phyloP scores from a whole-genome alignment of 2,888 invertebrate species.

The Aspidiotus rigidus region DNA sequence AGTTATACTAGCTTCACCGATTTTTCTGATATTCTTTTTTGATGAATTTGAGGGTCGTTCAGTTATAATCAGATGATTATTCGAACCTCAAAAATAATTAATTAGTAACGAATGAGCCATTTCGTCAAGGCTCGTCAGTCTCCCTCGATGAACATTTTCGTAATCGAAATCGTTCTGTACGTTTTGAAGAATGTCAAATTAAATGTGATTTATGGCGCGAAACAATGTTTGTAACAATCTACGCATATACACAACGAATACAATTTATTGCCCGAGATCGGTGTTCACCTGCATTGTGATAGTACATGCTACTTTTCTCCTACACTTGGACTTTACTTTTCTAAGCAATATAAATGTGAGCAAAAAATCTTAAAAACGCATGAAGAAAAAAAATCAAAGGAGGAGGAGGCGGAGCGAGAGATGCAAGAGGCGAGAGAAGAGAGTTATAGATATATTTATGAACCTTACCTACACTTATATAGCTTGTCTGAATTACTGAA shows the following conservation, averaged over 20 bases:
- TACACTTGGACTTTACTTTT: no score
- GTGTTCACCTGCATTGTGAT: conserved; percentile 15
- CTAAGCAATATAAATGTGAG: conserved; percentile 7
- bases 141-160: no score
- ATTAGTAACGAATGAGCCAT: no score
- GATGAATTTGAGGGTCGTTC: no score
- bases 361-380: neutral
- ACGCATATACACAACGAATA: neutral
- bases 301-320: conserved; percentile 3
- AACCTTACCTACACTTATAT: neutral
- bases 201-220: conserved; percentile 12
- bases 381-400: conserved; percentile 2
- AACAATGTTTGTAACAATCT: neutral
- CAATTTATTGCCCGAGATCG: conserved; percentile 4
- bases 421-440: neutral
- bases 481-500: neutral
- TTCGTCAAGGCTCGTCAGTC: no score
- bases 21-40: no score
- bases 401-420: neutral
- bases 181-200: conserved; percentile 7
- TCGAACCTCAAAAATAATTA: no score
- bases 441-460: conserved; percentile 11
- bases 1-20: no score
- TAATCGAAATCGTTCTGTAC: neutral
- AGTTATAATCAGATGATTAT: no score